phyloP scores from a whole-genome alignment of 2,113 vertebrate genomes.

The Chinchilla lanigera region DNA sequence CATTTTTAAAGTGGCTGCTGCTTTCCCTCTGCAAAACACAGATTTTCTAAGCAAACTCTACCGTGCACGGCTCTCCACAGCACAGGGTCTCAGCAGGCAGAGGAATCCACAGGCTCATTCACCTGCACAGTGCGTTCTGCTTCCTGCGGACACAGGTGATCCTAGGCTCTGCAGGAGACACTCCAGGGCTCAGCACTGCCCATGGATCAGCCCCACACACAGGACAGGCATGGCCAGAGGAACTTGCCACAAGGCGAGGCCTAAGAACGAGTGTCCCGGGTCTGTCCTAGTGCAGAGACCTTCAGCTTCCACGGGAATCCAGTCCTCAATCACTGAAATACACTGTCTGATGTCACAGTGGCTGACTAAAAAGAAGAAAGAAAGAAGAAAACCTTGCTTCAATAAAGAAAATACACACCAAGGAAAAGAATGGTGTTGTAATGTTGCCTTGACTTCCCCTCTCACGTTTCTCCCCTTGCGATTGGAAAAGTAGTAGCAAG shows the following conservation, averaged over 20 bases:
- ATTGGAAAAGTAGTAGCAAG: background rate
- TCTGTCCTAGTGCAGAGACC: background rate
- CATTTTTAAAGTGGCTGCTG: too few relatives aligned
- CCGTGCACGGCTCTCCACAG: too few relatives aligned
- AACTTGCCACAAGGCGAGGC: background rate
- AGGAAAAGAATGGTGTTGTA: background rate
- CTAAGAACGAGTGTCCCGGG: background rate
- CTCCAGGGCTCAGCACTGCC: background rate
- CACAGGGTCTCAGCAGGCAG: too few relatives aligned
- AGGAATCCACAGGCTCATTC: too few relatives aligned
- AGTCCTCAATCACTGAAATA: too few relatives aligned
- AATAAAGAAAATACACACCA: background rate
- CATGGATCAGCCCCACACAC: background rate
- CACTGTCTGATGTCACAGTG: too few relatives aligned
- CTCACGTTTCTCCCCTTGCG: background rate
- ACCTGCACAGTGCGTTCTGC: too few relatives aligned
- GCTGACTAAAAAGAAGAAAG: too few relatives aligned
- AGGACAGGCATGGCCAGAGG: background rate
- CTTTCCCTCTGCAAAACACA: too few relatives aligned
- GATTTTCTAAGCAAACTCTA: too few relatives aligned
- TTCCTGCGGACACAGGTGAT: too few relatives aligned
- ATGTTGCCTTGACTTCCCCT: background rate
- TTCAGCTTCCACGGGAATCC: background rate
- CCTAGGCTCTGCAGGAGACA: background rate
- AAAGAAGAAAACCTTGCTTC: background rate